Evolutionary conservation across 2,888 invertebrate species (phyloP).

Genomic region (Stenodera caucasica): DNA sequence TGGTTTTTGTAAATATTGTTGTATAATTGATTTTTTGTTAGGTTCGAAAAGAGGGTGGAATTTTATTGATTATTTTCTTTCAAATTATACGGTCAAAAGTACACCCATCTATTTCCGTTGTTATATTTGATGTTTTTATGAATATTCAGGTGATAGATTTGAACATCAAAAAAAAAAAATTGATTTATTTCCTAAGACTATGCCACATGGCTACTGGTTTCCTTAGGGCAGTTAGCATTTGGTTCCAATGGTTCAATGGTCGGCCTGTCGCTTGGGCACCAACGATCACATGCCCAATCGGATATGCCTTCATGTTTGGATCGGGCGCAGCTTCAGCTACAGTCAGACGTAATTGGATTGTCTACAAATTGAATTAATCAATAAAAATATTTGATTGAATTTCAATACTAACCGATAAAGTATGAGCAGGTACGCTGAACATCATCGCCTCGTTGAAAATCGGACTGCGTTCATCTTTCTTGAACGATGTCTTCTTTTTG

Average conservation of each 20-base stretch:
- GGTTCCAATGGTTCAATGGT: conserved; percentile 78
- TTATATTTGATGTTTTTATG: not conserved
- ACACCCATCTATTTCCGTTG: too few species aligned
- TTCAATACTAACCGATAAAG: conserved; percentile 61
- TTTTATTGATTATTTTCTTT: too few species aligned
- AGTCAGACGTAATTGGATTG: conserved; percentile 73
- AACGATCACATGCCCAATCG: conserved; percentile 80
- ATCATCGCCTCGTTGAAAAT: conserved; percentile 86
- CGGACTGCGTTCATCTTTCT: conserved; percentile 72
- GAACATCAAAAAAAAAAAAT: not conserved
- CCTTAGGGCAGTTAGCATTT: conserved; percentile 77
- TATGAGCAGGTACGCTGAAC: conserved; percentile 75
- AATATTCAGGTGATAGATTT: not conserved
- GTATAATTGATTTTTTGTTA: too few species aligned
- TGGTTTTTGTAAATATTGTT: conserved; percentile 23
- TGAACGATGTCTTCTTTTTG: conserved; percentile 78
- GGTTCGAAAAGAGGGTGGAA: too few species aligned
- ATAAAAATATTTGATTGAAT: not conserved
- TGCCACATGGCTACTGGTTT: conserved; percentile 88
- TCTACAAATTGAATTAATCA: conserved; percentile 56
- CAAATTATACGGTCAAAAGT: too few species aligned
- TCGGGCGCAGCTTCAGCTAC: conserved; percentile 59
- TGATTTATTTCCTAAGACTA: conserved; percentile 61
- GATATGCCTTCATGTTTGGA: conserved; percentile 60
- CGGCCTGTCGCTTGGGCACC: conserved; percentile 74